These are phyloP conservation scores for Sceloporus tristichus DNA, from an alignment of 2,113 vertebrate species.

Conservation along the genomic window DNA sequence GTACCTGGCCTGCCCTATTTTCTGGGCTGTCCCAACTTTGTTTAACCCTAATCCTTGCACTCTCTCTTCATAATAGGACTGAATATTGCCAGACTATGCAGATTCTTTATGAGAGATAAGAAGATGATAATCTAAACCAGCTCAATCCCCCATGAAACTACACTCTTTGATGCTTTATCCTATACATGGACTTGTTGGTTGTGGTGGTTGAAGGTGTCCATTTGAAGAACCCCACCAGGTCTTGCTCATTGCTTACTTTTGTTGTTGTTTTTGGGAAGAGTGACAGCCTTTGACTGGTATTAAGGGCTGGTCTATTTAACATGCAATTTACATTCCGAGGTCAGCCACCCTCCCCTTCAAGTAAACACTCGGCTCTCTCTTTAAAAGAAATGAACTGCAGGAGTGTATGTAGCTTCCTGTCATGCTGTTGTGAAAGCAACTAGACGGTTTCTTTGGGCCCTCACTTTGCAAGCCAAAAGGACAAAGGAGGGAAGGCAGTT, in stretches of 20 bases:
- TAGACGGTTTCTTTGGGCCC: neutral
- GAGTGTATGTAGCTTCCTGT: conserved; percentile 49
- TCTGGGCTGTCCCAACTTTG: neutral
- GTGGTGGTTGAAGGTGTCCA: neutral
- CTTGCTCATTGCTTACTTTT: neutral
- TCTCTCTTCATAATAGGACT: neutral
- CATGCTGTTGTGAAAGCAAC: neutral
- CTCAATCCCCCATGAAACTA: neutral
- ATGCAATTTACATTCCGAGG: neutral
- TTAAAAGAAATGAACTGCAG: conserved; percentile 39
- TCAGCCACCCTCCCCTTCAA: neutral
- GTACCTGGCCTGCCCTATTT: neutral
- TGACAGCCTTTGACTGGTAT: neutral
- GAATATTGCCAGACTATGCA: neutral
- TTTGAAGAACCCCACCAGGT: neutral
- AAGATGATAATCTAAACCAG: neutral
- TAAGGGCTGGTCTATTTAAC: neutral
- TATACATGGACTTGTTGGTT: neutral
- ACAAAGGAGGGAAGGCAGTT: too few species aligned
- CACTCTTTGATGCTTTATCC: neutral
- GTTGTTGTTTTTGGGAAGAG: neutral
- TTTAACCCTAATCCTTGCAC: neutral
- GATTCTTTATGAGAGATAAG: neutral
- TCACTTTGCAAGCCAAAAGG: conserved; percentile 11
- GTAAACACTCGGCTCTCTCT: neutral